phyloP scores from a whole-genome alignment of 2,797 vertebrate genomes.

The Falco peregrinus region DNA sequence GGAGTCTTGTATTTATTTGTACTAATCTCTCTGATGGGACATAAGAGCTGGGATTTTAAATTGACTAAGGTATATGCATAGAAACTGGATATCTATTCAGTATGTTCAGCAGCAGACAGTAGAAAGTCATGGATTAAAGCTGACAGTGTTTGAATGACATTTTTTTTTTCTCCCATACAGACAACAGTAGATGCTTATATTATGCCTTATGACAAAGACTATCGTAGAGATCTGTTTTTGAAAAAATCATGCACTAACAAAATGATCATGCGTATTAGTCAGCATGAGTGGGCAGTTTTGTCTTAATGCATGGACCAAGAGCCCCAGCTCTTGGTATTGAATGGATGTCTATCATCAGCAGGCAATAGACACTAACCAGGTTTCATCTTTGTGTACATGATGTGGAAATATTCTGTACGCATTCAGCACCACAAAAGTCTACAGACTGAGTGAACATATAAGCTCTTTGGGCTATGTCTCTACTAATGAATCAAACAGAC shows the following conservation, averaged over 20 bases:
- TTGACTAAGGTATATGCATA: neutral
- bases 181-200: neutral
- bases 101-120: neutral
- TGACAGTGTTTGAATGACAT: neutral
- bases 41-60: neutral
- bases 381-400: neutral
- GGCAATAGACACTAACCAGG: rapidly evolving
- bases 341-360: neutral
- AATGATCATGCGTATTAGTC: neutral
- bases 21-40: neutral
- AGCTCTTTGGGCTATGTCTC: neutral
- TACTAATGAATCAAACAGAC: neutral
- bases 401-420: neutral
- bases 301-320: neutral
- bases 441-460: neutral
- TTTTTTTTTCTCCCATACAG: neutral
- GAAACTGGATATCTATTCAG: neutral
- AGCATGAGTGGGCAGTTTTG: neutral
- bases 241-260: neutral
- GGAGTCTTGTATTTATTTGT: neutral
- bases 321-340: neutral
- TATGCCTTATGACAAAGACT: neutral
- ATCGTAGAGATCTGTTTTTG: neutral
- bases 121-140: neutral
- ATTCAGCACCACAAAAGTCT: neutral